Evolutionary conservation across 2,888 invertebrate species (phyloP).

Genomic region (Heliconius aoede): DNA sequence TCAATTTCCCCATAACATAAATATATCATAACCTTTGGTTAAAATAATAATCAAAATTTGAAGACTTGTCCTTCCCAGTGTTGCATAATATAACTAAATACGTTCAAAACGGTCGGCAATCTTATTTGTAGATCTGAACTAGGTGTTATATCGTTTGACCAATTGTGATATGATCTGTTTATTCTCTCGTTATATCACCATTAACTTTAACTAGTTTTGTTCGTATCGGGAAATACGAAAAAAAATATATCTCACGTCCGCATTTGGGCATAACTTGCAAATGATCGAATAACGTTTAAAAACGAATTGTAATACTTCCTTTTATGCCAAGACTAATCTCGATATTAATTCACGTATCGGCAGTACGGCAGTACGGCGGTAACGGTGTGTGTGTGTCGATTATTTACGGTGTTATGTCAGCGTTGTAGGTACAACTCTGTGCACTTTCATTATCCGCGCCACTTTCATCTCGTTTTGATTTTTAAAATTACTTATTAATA

Average conservation of each 20-base stretch:
- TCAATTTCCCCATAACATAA: slow-evolving; percentile 39
- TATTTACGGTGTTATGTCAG: slow-evolving; percentile 49
- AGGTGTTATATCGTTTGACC: slow-evolving; percentile 42
- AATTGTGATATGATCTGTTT: slow-evolving; percentile 43
- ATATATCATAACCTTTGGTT: slow-evolving; percentile 23
- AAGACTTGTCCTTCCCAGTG: neutral
- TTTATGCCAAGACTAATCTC: slow-evolving; percentile 45
- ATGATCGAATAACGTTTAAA: slow-evolving; percentile 34
- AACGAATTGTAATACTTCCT: slow-evolving; percentile 38
- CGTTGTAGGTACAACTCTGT: slow-evolving; percentile 34
- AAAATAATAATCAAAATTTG: neutral
- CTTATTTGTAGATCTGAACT: slow-evolving; percentile 35
- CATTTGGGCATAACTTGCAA: slow-evolving; percentile 35
- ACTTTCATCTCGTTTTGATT: slow-evolving; percentile 41
- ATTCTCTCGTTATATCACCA: slow-evolving; percentile 46
- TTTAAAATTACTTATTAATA: slow-evolving; percentile 20
- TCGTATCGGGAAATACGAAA: slow-evolving; percentile 46
- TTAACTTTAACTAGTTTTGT: slow-evolving; percentile 44
- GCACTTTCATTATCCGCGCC: slow-evolving; percentile 40
- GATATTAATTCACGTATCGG: slow-evolving; percentile 41
- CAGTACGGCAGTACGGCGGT: slow-evolving; percentile 13
- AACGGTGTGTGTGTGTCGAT: slow-evolving; percentile 42
- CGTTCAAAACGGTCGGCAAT: slow-evolving; percentile 20
- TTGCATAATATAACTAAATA: neutral
- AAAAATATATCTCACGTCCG: slow-evolving; percentile 49